Conservation (phyloP, 2,888 invertebrate genomes). For the Fabriciana adippe region DNA sequence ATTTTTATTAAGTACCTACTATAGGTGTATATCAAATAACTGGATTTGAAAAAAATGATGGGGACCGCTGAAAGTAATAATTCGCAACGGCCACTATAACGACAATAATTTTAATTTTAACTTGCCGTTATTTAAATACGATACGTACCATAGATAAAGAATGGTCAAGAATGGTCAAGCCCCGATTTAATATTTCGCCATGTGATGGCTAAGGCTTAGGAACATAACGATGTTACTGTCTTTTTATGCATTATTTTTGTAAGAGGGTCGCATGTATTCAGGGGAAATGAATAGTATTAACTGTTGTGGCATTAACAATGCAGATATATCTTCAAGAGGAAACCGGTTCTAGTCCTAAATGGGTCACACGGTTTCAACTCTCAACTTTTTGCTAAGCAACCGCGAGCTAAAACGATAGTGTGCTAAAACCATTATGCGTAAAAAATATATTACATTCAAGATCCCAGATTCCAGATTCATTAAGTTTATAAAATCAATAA, state of each 20-base stretch:
- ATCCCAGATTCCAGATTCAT: neutral
- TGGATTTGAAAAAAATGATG: constrained; percentile 42
- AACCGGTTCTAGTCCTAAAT: constrained; percentile 80
- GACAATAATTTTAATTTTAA: constrained; percentile 57
- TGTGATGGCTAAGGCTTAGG: constrained; percentile 64
- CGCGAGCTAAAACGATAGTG: constrained; percentile 44
- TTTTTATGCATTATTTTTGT: constrained; percentile 75
- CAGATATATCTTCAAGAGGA: constrained; percentile 73
- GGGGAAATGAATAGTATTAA: constrained; percentile 76
- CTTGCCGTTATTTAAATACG: constrained; percentile 54
- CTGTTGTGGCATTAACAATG: constrained; percentile 76
- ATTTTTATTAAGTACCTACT: constrained; percentile 8
- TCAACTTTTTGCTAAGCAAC: constrained; percentile 66
- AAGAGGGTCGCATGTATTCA: constrained; percentile 73
- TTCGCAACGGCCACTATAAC: constrained; percentile 53
- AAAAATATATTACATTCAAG: neutral
- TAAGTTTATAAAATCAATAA: neutral
- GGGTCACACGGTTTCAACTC: constrained; percentile 80
- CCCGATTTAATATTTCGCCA: constrained; percentile 67
- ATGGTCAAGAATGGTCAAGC: constrained; percentile 69
- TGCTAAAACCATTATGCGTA: neutral
- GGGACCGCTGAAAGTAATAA: constrained; percentile 55
- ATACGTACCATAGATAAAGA: constrained; percentile 44
- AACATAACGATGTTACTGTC: constrained; percentile 71
- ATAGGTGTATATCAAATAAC: constrained; percentile 20